Evolutionary conservation across 2,888 invertebrate species (phyloP), one percentile per base, ranked within the genome.

Genomic region (Callyntrura guangdongensis): DNA sequence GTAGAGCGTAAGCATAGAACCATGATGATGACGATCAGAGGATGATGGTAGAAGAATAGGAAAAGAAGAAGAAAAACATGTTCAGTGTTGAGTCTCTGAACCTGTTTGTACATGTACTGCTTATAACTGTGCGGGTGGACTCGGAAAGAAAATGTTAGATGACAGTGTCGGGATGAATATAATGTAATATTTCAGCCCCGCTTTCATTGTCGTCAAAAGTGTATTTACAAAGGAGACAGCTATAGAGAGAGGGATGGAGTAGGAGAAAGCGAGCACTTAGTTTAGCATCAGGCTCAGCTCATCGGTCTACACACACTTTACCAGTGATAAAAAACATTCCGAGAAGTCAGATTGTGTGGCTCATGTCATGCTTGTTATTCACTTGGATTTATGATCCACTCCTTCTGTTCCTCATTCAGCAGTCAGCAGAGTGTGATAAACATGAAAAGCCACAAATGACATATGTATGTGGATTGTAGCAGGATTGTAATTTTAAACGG

Each of bases 331-430:
- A 81, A 61, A 77, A 22, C 36, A 83, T 83, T 83, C 56, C 27
- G 59, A 83, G 64, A 83, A 83, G 83, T 64, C 83, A 47, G 83
- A 36, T 45, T 83, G 61, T 77, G 72, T 74, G 49, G 49, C 74
- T 77, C 74, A 83, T 83, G 83, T 64, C 64, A 61, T 83, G 83
- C 83, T 83, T 83, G 83, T 83, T 83, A 83, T 83, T 83, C 83
- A 83, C 74, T 77, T 47, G 49, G 74, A 83, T 83, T 47, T 67
- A 83, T 83, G 83, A 47, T 61, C 82, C 45, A 59, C 61, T 82
- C 49, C 67, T 83, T n/a, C 20, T 81, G 49, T 49, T 45, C n/a
- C 49, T 47, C 64, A 83, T 64, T 47, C 45, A 53, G 77, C 25
- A 77, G 77, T 53, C 77, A 77, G 53, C 17, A 53, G 53, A 85